Evolutionary conservation across 1,140 invertebrate species (phyloP).

Genomic region (Alviniconcha marisindica): DNA sequence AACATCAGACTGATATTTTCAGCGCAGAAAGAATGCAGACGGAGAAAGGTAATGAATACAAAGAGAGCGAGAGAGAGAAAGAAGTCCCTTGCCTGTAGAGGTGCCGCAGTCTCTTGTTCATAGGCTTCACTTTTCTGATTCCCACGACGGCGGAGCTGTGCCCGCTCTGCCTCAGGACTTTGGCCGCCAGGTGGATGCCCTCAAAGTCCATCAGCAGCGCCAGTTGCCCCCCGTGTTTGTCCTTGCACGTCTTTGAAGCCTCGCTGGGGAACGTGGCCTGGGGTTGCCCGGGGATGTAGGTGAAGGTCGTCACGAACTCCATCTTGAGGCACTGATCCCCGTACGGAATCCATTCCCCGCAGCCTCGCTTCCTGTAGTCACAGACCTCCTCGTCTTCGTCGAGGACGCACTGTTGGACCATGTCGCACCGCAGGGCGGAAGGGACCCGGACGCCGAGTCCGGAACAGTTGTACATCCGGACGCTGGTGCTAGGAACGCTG

Average conservation of each 20-base stretch:
- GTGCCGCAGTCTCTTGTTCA: background rate
- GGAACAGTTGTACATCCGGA: slow-evolving; percentile 5
- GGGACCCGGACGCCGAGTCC: background rate
- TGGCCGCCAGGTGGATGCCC: background rate
- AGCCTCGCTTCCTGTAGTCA: background rate
- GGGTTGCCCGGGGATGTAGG: background rate
- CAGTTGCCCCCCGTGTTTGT: background rate
- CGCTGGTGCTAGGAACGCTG: background rate
- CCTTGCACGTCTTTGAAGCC: background rate
- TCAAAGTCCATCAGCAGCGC: background rate
- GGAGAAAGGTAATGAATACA: too few species aligned
- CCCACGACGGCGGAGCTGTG: background rate
- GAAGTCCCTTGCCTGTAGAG: background rate
- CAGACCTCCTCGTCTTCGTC: slow-evolving; percentile 13
- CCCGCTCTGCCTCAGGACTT: background rate
- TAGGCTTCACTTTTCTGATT: background rate
- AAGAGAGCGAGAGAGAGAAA: too few species aligned
- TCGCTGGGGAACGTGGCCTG: background rate
- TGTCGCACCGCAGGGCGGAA: background rate
- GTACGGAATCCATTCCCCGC: slow-evolving; percentile 13
- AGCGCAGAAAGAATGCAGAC: too few species aligned
- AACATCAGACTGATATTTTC: too few species aligned
- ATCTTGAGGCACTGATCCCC: background rate
- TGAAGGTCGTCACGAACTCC: background rate
- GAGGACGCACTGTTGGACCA: slow-evolving; percentile 18